phyloP scores from a whole-genome alignment of 2,888 invertebrate species.

The Chymomyza procnemis region DNA sequence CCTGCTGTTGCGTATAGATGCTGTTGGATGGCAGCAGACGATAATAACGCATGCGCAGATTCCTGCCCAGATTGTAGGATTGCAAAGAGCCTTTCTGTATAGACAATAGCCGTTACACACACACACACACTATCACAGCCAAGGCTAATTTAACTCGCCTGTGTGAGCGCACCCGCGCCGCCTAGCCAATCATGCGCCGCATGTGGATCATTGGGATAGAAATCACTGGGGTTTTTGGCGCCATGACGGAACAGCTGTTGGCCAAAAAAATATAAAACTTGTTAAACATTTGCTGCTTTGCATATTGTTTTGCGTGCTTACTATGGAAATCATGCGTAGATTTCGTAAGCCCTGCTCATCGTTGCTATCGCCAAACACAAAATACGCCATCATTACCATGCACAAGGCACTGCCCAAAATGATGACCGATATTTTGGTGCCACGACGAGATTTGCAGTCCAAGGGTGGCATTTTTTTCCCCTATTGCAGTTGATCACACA shows the following conservation, averaged over 20 bases:
- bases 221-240: constrained; percentile 82
- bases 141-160: constrained; percentile 48
- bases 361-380: constrained; percentile 77
- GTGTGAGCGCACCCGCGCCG: constrained; percentile 88
- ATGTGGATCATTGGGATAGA: constrained; percentile 90
- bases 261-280: constrained; percentile 1
- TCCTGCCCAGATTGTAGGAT: constrained; percentile 86
- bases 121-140: not conserved
- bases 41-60: constrained; percentile 85
- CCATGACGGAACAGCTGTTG: constrained; percentile 78
- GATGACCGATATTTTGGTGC: constrained; percentile 76
- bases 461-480: constrained; percentile 58
- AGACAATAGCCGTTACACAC: constrained; percentile 8
- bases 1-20: constrained; percentile 81
- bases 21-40: constrained; percentile 82
- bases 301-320: constrained; percentile 51
- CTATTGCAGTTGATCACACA: constrained; percentile 51
- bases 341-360: constrained; percentile 75
- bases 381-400: constrained; percentile 76
- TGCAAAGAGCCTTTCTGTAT: constrained; percentile 87
- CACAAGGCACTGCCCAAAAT: constrained; percentile 74
- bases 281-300: not conserved
- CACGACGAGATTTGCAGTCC: constrained; percentile 73
- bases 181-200: constrained; percentile 88
- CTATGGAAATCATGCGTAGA: constrained; percentile 77